phyloP scores from a whole-genome alignment of 2,113 vertebrate species.

The Orthonyx spaldingii region DNA sequence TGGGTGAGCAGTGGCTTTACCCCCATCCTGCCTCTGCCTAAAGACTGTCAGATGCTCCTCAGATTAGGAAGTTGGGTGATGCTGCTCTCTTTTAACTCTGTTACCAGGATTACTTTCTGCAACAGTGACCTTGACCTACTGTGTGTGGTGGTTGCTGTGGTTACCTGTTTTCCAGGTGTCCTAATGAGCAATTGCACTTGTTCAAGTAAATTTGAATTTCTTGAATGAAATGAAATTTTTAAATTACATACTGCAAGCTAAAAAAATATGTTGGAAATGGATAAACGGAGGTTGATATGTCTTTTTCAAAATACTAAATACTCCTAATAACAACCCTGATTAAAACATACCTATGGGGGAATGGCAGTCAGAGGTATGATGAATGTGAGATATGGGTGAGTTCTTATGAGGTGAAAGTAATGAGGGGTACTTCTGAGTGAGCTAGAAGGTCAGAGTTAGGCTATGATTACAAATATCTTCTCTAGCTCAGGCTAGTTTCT shows the following conservation, averaged over 20 bases:
- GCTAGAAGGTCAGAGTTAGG: background rate
- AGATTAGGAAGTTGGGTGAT: background rate
- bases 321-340: background rate
- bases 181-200: background rate
- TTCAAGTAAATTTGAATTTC: background rate
- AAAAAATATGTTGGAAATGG: background rate
- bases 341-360: background rate
- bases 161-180: background rate
- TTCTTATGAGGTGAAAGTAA: rapidly evolving
- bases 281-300: background rate
- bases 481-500: background rate
- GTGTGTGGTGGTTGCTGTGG: background rate
- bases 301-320: background rate
- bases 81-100: background rate
- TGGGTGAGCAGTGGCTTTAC: background rate
- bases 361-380: background rate
- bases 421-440: background rate
- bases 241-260: background rate
- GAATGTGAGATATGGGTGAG: background rate
- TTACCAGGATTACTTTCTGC: background rate
- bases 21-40: background rate
- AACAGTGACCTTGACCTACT: background rate
- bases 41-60: background rate
- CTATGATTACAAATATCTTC: background rate
- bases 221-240: background rate